Percentiles rank a stretch among this genome's conserved stretches.
These are phyloP conservation scores for Drosophila nr. medialis DNA, from an alignment of 2,888 invertebrate species.

Conservation along the genomic window DNA sequence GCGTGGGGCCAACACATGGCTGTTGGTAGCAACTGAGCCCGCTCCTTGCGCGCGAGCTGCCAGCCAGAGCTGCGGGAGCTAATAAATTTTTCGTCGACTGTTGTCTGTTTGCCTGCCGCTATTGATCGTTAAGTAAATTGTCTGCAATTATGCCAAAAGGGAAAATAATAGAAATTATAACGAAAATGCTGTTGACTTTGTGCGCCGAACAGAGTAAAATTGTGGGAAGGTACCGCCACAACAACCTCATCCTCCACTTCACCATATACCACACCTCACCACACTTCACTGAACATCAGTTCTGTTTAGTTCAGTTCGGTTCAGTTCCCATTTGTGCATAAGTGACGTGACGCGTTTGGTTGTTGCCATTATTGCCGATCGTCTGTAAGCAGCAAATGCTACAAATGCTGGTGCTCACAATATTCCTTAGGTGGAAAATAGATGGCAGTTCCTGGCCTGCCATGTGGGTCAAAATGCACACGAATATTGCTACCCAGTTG, in stretches of 20 bases:
- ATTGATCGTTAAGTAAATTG: slow-evolving; percentile 83
- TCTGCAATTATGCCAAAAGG: slow-evolving; percentile 82
- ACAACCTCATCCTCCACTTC: slow-evolving; percentile 12
- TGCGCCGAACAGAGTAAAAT: slow-evolving; percentile 46
- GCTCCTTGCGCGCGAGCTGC: slow-evolving; percentile 26
- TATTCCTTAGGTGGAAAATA: slow-evolving; percentile 78
- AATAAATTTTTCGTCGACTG: slow-evolving; percentile 73
- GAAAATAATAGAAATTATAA: slow-evolving; percentile 82
- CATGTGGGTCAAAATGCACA: slow-evolving; percentile 74
- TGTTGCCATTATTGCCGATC: slow-evolving; percentile 52
- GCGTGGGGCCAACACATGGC: slow-evolving; percentile 70
- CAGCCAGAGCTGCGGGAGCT: slow-evolving; percentile 74
- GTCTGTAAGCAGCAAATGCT: slow-evolving; percentile 33
- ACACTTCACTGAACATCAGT: slow-evolving; percentile 21
- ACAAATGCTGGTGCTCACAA: slow-evolving; percentile 77
- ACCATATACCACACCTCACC: slow-evolving; percentile 15
- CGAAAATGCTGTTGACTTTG: slow-evolving; percentile 75
- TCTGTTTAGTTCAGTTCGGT: slow-evolving; percentile 22
- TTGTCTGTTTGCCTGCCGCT: slow-evolving; percentile 65
- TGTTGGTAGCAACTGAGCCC: slow-evolving; percentile 25
- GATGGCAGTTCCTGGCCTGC: slow-evolving; percentile 63
- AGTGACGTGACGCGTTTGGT: slow-evolving; percentile 49
- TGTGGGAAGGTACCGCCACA: slow-evolving; percentile 61
- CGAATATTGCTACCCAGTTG: slow-evolving; percentile 42
- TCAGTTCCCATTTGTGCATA: slow-evolving; percentile 57